A percentile compares a stretch with the other conserved stretches of the same genome.
phyloP scores from a whole-genome alignment of 1,140 invertebrate genomes.

The Lordiphosa mommai region DNA sequence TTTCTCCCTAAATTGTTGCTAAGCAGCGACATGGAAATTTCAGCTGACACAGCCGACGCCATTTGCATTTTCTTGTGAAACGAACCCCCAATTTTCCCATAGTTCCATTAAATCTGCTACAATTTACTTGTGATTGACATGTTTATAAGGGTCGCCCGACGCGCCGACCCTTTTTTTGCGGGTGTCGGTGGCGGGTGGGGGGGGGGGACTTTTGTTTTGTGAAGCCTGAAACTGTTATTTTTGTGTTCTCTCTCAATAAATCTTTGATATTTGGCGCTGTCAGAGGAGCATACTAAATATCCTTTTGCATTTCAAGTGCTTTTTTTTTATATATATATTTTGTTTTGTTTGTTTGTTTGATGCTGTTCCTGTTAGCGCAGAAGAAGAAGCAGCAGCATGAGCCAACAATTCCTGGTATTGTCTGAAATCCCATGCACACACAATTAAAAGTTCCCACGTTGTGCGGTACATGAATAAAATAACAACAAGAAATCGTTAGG shows the following conservation, averaged over 20 bases:
- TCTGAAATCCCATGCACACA: conserved; percentile 39
- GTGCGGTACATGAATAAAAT: conserved; percentile 61
- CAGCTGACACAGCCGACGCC: conserved; percentile 42
- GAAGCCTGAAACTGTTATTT: conserved; percentile 45
- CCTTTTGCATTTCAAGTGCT: conserved; percentile 58
- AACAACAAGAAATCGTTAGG: conserved; percentile 18
- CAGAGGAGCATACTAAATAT: conserved; percentile 61
- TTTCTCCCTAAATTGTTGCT: conserved; percentile 69
- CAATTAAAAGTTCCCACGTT: conserved; percentile 75
- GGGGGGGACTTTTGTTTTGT: conserved; percentile 23
- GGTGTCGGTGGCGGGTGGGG: conserved; percentile 2
- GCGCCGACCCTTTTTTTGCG: background rate
- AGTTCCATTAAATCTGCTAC: conserved; percentile 68
- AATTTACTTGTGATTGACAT: conserved; percentile 77
- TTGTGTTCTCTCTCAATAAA: conserved; percentile 38
- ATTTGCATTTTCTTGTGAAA: conserved; percentile 55
- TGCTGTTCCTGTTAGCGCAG: too few relatives aligned
- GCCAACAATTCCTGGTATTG: conserved; percentile 50
- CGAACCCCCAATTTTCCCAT: too few relatives aligned
- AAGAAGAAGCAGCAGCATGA: conserved; percentile 8
- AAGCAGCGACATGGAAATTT: conserved; percentile 57
- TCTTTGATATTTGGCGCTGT: conserved; percentile 68
- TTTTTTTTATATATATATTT: conserved; percentile 12
- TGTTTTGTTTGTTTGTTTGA: conserved; percentile 7
- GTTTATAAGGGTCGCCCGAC: conserved; percentile 65